A percentile compares a stretch with the other conserved stretches of the same genome.
Evolutionary conservation across 1,140 invertebrate species (phyloP).

Genomic region (Anastatus disparis): DNA sequence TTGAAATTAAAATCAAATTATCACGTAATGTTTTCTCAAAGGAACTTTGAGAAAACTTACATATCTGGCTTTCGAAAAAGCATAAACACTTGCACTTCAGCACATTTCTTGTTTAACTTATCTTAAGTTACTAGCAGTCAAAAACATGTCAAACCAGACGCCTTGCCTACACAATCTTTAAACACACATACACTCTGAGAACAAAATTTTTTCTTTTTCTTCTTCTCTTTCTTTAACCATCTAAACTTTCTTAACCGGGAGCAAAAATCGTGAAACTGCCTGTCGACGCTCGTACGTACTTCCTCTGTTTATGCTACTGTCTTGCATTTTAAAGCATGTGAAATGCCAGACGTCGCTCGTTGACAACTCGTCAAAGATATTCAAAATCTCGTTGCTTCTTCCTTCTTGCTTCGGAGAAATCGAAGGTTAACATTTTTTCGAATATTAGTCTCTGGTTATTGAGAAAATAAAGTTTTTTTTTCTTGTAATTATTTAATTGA

Average conservation of each 20-base stretch:
- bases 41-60: background rate
- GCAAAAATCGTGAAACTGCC: background rate
- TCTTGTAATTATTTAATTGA: no score
- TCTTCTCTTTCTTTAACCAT: background rate
- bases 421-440: no score
- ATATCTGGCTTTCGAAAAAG: background rate
- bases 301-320: constrained; percentile 35
- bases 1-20: background rate
- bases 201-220: background rate
- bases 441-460: background rate
- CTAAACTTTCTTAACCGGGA: background rate
- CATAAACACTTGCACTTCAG: background rate
- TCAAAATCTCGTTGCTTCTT: no score
- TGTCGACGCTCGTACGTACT: constrained; percentile 8
- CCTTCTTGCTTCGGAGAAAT: constrained; percentile 2
- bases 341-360: constrained; percentile 25
- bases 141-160: background rate
- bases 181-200: no score
- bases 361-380: constrained; percentile 39
- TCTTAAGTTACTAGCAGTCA: constrained; percentile 23
- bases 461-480: constrained; percentile 15
- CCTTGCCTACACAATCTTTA: background rate
- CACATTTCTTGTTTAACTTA: constrained; percentile 18
- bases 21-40: no score
- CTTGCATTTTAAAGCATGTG: background rate